Conservation (phyloP, 2,888 invertebrate genomes). For the Diploptera punctata region DNA sequence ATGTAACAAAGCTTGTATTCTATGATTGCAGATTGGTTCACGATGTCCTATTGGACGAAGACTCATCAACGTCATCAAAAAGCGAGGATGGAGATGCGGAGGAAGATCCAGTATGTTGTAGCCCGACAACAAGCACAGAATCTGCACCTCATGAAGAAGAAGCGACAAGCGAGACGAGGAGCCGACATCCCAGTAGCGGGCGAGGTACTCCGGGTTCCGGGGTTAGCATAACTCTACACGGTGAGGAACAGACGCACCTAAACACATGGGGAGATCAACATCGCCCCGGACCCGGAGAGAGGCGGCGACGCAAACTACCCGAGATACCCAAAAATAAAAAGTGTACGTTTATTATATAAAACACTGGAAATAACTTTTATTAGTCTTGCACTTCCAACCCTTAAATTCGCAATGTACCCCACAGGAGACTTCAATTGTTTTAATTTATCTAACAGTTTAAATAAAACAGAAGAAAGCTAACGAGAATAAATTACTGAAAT, state of each 20-base stretch:
- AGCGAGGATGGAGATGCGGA: slow-evolving; percentile 63
- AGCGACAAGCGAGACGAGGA: neutral
- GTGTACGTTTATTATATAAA: no score
- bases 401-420: no score
- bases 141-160: slow-evolving; percentile 46
- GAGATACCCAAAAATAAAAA: slow-evolving; percentile 90
- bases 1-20: neutral
- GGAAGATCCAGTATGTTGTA: slow-evolving; percentile 48
- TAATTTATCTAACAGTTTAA: no score
- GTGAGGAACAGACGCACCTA: slow-evolving; percentile 64
- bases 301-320: slow-evolving; percentile 82
- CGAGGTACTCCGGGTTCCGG: slow-evolving; percentile 44
- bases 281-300: slow-evolving; percentile 55
- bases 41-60: slow-evolving; percentile 82
- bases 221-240: slow-evolving; percentile 37
- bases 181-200: slow-evolving; percentile 8
- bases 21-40: slow-evolving; percentile 75
- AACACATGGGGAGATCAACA: slow-evolving; percentile 42
- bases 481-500: no score
- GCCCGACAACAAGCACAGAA: slow-evolving; percentile 33
- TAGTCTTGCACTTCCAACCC: no score
- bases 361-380: no score
- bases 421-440: no score
- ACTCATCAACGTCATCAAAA: slow-evolving; percentile 79
- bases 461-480: no score